Conservation (phyloP, 35 echinoderm and acorn worm genomes). For the Ophioderma brevispina region DNA sequence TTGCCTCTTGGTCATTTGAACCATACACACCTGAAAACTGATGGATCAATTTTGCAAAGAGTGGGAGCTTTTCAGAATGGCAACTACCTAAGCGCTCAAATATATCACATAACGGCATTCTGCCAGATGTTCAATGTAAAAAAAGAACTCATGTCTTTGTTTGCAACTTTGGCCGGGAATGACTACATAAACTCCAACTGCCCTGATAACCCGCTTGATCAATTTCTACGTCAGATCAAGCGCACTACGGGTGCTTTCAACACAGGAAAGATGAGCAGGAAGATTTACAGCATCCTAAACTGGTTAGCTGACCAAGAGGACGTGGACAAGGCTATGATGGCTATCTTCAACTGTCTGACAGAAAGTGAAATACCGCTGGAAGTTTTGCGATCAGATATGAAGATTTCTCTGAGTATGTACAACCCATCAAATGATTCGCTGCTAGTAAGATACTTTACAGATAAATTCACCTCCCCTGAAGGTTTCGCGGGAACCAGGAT, state of each 20-base stretch:
- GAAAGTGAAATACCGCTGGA: too few species aligned
- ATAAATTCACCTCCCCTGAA: not conserved
- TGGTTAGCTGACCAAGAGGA: too few species aligned
- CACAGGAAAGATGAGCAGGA: too few species aligned
- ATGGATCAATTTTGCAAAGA: slow-evolving; percentile 43
- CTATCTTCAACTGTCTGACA: too few species aligned
- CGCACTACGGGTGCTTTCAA: too few species aligned
- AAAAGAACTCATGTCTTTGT: slow-evolving; percentile 58
- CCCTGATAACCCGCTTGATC: too few species aligned
- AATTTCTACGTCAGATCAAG: too few species aligned
- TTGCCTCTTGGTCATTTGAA: slow-evolving; percentile 64
- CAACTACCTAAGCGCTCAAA: not conserved
- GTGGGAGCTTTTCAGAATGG: not conserved
- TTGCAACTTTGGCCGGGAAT: slow-evolving; percentile 43
- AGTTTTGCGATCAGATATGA: too few species aligned
- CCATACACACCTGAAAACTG: not conserved
- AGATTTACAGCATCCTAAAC: too few species aligned
- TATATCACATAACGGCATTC: slow-evolving; percentile 51
- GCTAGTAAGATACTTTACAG: not conserved
- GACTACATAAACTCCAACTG: not conserved
- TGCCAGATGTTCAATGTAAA: slow-evolving; percentile 74
- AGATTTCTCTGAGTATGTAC: too few species aligned
- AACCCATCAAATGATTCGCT: too few species aligned
- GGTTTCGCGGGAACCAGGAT: not conserved
- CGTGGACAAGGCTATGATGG: too few species aligned